Conservation (phyloP, 2,113 vertebrate species). For the Plotosus lineatus region DNA sequence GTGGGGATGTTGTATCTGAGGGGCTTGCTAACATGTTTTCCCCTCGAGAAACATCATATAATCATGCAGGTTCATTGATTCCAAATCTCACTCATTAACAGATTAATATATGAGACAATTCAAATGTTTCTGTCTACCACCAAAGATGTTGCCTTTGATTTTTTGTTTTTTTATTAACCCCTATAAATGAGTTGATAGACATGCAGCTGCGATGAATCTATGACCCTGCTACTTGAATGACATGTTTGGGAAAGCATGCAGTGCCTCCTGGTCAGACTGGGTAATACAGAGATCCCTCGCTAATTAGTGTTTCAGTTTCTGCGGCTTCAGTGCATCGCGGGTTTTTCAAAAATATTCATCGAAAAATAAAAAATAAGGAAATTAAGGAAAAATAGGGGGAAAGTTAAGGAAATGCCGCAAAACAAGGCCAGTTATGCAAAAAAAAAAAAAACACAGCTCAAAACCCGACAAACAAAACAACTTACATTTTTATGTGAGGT, state of each 20-base stretch:
- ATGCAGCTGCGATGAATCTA: not conserved
- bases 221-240: not conserved
- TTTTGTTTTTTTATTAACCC: conserved; percentile 46
- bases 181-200: conserved; percentile 41
- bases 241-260: not conserved
- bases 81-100: not conserved
- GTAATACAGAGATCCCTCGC: too few relatives aligned
- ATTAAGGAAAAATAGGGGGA: too few relatives aligned
- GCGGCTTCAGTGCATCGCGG: too few relatives aligned
- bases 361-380: too few relatives aligned
- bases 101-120: not conserved
- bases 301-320: too few relatives aligned
- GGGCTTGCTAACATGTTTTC: conserved; percentile 64
- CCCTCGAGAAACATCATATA: conserved; percentile 57
- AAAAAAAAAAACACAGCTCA: too few relatives aligned
- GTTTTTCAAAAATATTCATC: too few relatives aligned
- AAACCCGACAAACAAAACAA: too few relatives aligned
- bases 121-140: not conserved
- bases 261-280: not conserved
- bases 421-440: too few relatives aligned
- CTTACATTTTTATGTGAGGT: too few relatives aligned
- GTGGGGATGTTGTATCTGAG: conserved; percentile 63
- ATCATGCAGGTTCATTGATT: conserved; percentile 53
- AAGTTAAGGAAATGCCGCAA: too few relatives aligned
- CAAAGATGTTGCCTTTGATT: conserved; percentile 43